phyloP scores from a whole-genome alignment of 1,140 invertebrate genomes.

The Anoplophora glabripennis region DNA sequence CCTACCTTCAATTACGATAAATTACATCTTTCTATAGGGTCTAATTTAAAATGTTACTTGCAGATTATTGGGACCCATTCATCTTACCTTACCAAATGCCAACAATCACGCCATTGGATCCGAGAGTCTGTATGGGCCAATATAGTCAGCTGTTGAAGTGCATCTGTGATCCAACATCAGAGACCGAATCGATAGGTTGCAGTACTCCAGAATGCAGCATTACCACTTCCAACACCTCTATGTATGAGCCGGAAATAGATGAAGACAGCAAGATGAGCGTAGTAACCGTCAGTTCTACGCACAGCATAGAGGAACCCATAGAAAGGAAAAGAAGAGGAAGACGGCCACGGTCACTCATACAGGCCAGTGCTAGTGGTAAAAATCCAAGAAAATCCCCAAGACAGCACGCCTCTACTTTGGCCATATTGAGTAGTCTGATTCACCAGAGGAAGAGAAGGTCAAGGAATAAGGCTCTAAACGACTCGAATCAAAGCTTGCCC shows the following conservation, averaged over 20 bases:
- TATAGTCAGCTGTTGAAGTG: slow-evolving; percentile 32
- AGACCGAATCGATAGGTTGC: not conserved
- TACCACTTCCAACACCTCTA: slow-evolving; percentile 11
- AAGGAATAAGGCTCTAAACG: not conserved
- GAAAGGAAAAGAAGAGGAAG: slow-evolving; percentile 8
- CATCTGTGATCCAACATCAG: not conserved
- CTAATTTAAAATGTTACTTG: slow-evolving; percentile 6
- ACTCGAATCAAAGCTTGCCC: not conserved
- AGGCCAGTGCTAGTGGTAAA: slow-evolving; percentile 47
- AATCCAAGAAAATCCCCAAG: slow-evolving; percentile 78
- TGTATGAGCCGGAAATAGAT: slow-evolving; percentile 20
- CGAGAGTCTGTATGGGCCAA: slow-evolving; percentile 45
- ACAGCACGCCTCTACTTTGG: slow-evolving; percentile 80
- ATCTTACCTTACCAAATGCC: slow-evolving; percentile 76
- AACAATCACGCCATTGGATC: slow-evolving; percentile 57
- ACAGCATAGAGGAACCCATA: slow-evolving; percentile 23
- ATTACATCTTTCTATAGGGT: too few relatives aligned
- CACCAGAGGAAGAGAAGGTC: slow-evolving; percentile 53
- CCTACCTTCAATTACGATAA: too few relatives aligned
- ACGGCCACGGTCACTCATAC: not conserved
- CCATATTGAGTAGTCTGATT: slow-evolving; percentile 69
- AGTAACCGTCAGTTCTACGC: slow-evolving; percentile 18
- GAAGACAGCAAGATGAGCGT: slow-evolving; percentile 37
- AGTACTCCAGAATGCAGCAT: not conserved
- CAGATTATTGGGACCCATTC: slow-evolving; percentile 53